Evolutionary conservation across 2,113 vertebrate species (phyloP).

Genomic region (Coreoperca whiteheadi): DNA sequence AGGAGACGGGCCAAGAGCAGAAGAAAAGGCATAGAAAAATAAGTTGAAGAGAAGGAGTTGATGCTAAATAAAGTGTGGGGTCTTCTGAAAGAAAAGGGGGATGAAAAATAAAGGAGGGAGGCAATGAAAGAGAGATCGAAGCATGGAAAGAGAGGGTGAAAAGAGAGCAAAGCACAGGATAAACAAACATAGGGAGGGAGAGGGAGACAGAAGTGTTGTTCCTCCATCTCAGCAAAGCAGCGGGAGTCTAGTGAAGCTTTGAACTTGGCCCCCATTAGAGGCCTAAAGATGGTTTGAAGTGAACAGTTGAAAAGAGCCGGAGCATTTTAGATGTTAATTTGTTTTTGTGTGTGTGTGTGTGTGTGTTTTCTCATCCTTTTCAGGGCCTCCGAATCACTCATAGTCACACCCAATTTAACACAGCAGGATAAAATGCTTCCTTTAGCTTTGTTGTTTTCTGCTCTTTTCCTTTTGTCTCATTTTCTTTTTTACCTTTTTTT

Average conservation of each 20-base stretch:
- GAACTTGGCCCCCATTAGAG: constrained; percentile 96
- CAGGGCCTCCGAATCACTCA: constrained; percentile 90
- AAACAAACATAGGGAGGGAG: constrained; percentile 73
- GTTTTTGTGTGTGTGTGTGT: constrained; percentile 78
- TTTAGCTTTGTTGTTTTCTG: constrained; percentile 82
- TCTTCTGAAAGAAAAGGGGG: constrained; percentile 34
- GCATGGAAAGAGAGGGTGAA: constrained; percentile 71
- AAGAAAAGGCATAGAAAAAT: constrained; percentile 17
- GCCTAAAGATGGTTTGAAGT: constrained; percentile 92
- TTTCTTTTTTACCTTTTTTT: constrained; percentile 40
- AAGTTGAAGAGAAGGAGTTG: not conserved
- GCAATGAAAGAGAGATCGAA: constrained; percentile 43
- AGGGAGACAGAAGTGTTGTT: constrained; percentile 87
- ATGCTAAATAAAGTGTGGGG: constrained; percentile 37
- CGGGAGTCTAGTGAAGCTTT: constrained; percentile 93
- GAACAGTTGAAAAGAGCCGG: constrained; percentile 89
- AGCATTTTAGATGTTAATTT: constrained; percentile 98
- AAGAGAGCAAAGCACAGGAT: constrained; percentile 84
- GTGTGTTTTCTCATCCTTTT: constrained; percentile 83
- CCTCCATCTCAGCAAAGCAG: constrained; percentile 89
- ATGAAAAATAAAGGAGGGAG: constrained; percentile 40
- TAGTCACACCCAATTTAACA: constrained; percentile 94
- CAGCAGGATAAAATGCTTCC: constrained; percentile 84
- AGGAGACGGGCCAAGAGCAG: constrained; percentile 10
- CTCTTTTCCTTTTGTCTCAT: constrained; percentile 53